Evolutionary conservation across 2,113 vertebrate species (phyloP).

Genomic region (Gasterosteus nipponicus): DNA sequence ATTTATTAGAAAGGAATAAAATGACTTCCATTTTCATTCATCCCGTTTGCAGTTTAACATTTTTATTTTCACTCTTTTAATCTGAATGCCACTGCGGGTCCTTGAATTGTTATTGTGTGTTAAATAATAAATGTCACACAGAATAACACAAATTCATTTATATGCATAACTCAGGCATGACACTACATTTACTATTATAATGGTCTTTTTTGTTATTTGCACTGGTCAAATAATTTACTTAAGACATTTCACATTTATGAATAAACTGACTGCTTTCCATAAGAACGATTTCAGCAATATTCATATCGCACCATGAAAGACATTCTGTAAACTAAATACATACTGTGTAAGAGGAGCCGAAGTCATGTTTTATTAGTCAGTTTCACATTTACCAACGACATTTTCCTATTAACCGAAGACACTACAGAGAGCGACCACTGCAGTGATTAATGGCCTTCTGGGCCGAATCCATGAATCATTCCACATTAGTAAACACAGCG

Average conservation of each 20-base stretch:
- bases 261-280: constrained; percentile 4
- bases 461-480: constrained; percentile 56
- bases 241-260: not conserved
- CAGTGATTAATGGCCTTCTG: constrained; percentile 49
- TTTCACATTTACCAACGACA: constrained; percentile 56
- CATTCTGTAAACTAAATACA: not conserved
- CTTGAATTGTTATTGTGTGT: not conserved
- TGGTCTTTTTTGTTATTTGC: not conserved
- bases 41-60: not conserved
- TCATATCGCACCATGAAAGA: not conserved
- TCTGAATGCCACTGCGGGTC: not conserved
- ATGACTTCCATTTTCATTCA: not conserved
- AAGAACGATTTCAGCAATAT: not conserved
- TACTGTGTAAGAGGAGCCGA: not conserved
- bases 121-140: constrained; percentile 42
- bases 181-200: not conserved
- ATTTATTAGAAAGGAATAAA: not conserved
- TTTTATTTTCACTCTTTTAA: not conserved
- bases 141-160: constrained; percentile 34
- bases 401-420: constrained; percentile 47
- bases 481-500: constrained; percentile 54
- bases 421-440: constrained; percentile 48
- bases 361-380: constrained; percentile 32
- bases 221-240: not conserved
- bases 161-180: not conserved